These are phyloP conservation scores for Caenorhabditis parvicauda DNA, from an alignment of 2,888 invertebrate species.

Conservation along the genomic window DNA sequence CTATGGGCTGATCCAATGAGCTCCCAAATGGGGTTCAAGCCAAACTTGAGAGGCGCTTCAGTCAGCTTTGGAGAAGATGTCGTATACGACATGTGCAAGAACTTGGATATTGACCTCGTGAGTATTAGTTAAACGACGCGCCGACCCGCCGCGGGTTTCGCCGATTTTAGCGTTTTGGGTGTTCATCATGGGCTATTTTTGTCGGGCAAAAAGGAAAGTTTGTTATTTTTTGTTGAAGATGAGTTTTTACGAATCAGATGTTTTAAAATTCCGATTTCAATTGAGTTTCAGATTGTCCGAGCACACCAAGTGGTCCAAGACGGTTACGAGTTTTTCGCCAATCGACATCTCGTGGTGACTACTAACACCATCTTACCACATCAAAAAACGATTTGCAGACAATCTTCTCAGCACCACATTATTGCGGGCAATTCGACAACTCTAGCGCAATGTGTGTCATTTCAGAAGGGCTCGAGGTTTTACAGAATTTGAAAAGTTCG, in stretches of 20 bases:
- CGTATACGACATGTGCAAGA: conserved; percentile 65
- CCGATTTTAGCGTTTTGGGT: no score
- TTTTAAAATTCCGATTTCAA: neutral
- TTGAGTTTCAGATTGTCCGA: conserved; percentile 63
- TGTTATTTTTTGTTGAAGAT: no score
- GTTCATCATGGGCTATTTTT: no score
- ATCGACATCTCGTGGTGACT: conserved; percentile 20
- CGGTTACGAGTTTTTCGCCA: conserved; percentile 38
- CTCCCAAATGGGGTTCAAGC: conserved; percentile 17
- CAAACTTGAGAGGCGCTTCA: conserved; percentile 66
- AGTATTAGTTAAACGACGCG: neutral
- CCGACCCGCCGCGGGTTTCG: no score
- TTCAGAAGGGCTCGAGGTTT: conserved; percentile 10
- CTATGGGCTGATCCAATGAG: conserved; percentile 34
- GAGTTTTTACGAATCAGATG: neutral
- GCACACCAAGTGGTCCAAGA: conserved; percentile 67
- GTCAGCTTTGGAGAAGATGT: conserved; percentile 68
- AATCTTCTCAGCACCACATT: conserved; percentile 44
- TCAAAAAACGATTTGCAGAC: conserved; percentile 23
- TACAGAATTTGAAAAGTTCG: no score
- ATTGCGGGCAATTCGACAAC: conserved; percentile 34
- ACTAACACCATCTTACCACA: neutral
- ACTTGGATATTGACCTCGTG: conserved; percentile 65
- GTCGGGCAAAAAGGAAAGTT: no score
- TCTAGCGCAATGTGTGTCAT: conserved; percentile 22